Conservation (phyloP, 2,888 invertebrate species). For the Junonia oenone region DNA sequence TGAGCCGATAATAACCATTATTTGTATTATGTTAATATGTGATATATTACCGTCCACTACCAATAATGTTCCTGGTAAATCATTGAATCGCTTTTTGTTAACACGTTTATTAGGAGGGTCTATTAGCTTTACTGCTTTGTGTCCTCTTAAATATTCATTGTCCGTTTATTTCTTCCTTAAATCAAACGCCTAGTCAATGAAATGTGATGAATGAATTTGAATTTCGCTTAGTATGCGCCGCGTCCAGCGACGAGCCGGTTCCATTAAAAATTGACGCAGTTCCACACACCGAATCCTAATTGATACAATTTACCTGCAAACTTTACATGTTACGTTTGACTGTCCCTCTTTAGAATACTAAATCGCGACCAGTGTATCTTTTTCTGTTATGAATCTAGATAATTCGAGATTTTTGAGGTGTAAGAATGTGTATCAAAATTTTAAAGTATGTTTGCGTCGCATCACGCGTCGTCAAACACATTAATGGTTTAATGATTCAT, state of each 20-base stretch:
- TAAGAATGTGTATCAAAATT: slow-evolving; percentile 1
- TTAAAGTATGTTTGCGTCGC: slow-evolving; percentile 7
- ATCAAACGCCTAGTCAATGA: slow-evolving; percentile 20
- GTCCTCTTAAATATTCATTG: slow-evolving; percentile 8
- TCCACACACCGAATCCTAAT: slow-evolving; percentile 19
- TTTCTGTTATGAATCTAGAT: not conserved
- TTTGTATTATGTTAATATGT: not conserved
- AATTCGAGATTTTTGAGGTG: not conserved
- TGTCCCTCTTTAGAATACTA: not conserved
- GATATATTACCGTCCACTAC: no score
- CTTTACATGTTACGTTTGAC: not conserved
- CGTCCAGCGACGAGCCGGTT: slow-evolving; percentile 26
- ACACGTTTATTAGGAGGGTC: not conserved
- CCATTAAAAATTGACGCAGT: slow-evolving; percentile 30
- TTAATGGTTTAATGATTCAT: slow-evolving; percentile 27
- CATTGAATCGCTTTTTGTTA: not conserved
- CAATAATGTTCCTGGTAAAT: not conserved
- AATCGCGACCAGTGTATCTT: not conserved
- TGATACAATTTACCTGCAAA: slow-evolving; percentile 13
- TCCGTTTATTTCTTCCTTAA: slow-evolving; percentile 23
- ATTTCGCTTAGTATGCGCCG: slow-evolving; percentile 31
- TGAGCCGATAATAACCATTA: not conserved
- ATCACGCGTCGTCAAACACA: slow-evolving; percentile 25
- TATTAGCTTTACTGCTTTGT: slow-evolving; percentile 1
- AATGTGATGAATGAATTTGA: slow-evolving; percentile 31